Base-by-base conservation (phyloP, 2,888 invertebrate genomes). In the Aradus depressus region DNA sequence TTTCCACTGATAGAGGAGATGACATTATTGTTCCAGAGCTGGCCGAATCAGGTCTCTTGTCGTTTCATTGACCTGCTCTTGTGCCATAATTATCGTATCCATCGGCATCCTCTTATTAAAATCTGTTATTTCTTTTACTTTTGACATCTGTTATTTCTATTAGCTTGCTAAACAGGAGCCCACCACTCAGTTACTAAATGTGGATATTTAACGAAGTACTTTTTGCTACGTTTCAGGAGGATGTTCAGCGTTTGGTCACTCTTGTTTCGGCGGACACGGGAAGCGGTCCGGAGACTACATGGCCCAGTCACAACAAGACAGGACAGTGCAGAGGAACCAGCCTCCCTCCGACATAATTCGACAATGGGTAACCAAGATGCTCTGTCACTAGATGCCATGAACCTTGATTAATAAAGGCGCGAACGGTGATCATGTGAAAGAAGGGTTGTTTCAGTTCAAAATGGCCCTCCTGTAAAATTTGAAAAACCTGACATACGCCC, bases 201-300 rank as follows among this genome's bases (percentile, higher is more conserved):
- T n/a, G n/a, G n/a, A n/a, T n/a, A n/a, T n/a, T n/a, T n/a, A n/a
- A n/a, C n/a, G n/a, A n/a, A n/a, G n/a, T n/a, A n/a, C n/a, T n/a
- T 31, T 21, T 4, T 44, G 14, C 26, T 6, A 12, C 37, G 3
- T 4, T 44, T 10, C 38, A 83, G 82, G 80, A 52, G 80, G 81
- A 1, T 84, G 83, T 63, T 75, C 78, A 10, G 75, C 78, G 0
- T 83, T 79, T 59, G 84, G 83, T 0, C 83, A 83, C 62, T 81
- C 82, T 1, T 83, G 83, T 65, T 82, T 77, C 62, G 83, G 83
- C 1, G 84, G 81, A 1, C 81, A 82, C 63, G 84, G 84, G 4
- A 84, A 83, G 64, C 69, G 82, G 54, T 75, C 76, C 4, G 62
- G 62, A 44, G 56, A 57, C 41, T 55, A 41, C 38, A 49, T 56